Evolutionary conservation across 2,113 vertebrate genomes (phyloP).

Genomic region (Rousettus leschenaultii): DNA sequence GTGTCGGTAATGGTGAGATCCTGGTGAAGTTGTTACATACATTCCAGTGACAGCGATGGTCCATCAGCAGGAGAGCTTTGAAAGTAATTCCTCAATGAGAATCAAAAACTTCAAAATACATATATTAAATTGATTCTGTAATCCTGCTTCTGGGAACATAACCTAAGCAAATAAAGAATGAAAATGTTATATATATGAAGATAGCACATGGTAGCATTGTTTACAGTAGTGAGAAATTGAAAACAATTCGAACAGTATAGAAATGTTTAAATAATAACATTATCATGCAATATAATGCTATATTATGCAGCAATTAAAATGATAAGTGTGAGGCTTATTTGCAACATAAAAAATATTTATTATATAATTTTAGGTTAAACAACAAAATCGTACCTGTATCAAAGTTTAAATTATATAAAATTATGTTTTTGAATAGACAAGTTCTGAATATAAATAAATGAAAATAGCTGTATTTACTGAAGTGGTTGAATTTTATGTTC

Average conservation of each 20-base stretch:
- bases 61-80: background rate
- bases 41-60: background rate
- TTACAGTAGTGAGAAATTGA: conserved; percentile 22
- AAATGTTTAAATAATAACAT: conserved; percentile 40
- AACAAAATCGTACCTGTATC: conserved; percentile 20
- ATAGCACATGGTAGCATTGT: conserved; percentile 10
- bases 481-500: conserved; percentile 2
- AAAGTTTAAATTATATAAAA: conserved; percentile 47
- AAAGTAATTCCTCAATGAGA: background rate
- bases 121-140: background rate
- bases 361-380: conserved; percentile 38
- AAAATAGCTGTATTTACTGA: conserved; percentile 41
- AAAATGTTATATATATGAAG: background rate
- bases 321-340: conserved; percentile 50
- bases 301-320: conserved; percentile 34
- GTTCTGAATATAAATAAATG: conserved; percentile 21
- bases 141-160: conserved; percentile 37
- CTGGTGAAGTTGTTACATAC: background rate
- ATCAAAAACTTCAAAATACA: conserved; percentile 7
- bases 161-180: conserved; percentile 29
- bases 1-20: background rate
- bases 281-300: background rate
- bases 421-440: conserved; percentile 9
- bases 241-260: background rate
- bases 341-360: conserved; percentile 44